Percentiles rank a stretch among this genome's conserved stretches.
phyloP scores from a whole-genome alignment of 2,113 vertebrate genomes.

The Otus sunia region DNA sequence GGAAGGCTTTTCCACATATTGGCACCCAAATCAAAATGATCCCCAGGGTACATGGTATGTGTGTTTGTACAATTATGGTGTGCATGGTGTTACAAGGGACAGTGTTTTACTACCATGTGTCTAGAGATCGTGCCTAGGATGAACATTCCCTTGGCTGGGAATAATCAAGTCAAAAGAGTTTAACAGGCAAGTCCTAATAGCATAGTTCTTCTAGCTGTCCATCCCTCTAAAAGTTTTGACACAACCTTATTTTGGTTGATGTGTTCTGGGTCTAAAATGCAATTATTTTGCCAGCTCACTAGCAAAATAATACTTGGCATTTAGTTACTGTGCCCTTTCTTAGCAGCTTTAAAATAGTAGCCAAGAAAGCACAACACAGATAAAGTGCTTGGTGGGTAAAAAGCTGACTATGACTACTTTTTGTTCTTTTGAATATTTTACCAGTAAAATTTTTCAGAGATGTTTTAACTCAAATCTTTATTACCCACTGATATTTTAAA shows the following conservation, averaged over 20 bases:
- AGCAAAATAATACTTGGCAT: neutral
- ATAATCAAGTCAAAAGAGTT: neutral
- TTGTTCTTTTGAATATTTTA: neutral
- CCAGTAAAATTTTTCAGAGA: neutral
- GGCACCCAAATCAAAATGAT: neutral
- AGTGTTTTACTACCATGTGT: neutral
- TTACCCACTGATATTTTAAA: neutral
- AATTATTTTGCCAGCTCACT: neutral
- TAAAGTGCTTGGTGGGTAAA: neutral
- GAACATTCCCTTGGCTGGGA: neutral
- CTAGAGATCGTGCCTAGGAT: neutral
- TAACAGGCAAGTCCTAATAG: neutral
- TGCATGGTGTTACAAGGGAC: neutral
- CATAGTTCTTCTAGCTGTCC: neutral
- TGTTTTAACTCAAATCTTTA: neutral
- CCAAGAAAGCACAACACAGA: neutral
- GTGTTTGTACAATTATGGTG: neutral
- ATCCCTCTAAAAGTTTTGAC: neutral
- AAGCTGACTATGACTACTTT: neutral
- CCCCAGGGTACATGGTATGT: neutral
- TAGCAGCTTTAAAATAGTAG: conserved; percentile 1
- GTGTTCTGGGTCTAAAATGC: neutral
- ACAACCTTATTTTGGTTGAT: neutral
- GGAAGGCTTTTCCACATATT: neutral
- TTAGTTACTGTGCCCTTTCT: neutral